These are phyloP conservation scores for Catharus fuscescens DNA, from an alignment of 2,113 vertebrate species.

Conservation along the genomic window DNA sequence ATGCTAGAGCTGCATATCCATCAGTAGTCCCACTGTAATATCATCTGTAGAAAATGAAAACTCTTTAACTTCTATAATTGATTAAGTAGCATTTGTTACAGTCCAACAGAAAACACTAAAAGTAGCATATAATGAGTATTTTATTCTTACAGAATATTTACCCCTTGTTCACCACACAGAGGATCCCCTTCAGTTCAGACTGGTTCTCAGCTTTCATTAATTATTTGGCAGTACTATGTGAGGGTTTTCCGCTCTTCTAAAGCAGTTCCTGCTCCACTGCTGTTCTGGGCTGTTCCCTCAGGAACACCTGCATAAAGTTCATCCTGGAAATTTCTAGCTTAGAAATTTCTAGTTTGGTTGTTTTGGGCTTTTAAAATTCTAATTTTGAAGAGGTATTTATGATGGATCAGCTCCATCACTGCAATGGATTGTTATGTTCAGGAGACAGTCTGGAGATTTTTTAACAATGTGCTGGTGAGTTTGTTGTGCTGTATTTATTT, in stretches of 20 bases:
- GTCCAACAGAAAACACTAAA: neutral
- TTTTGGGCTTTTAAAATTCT: fast-evolving
- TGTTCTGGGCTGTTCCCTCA: neutral
- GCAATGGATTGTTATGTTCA: neutral
- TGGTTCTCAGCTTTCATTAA: neutral
- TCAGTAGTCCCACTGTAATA: neutral
- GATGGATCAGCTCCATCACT: neutral
- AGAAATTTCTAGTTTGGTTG: neutral
- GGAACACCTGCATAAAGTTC: neutral
- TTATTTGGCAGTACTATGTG: neutral
- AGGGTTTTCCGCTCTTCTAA: neutral
- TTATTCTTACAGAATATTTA: neutral
- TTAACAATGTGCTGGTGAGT: neutral
- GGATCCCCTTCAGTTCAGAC: neutral
- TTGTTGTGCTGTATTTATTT: neutral
- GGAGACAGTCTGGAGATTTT: neutral
- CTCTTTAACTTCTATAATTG: neutral
- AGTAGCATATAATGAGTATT: neutral
- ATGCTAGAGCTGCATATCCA: neutral
- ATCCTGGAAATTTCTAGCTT: neutral
- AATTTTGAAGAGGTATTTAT: neutral
- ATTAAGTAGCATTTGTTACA: neutral
- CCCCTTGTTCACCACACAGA: neutral
- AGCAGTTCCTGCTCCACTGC: neutral
- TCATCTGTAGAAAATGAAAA: neutral